These are phyloP conservation scores for Centroberyx gerrardi DNA, from an alignment of 2,797 vertebrate genomes.

Conservation along the genomic window DNA sequence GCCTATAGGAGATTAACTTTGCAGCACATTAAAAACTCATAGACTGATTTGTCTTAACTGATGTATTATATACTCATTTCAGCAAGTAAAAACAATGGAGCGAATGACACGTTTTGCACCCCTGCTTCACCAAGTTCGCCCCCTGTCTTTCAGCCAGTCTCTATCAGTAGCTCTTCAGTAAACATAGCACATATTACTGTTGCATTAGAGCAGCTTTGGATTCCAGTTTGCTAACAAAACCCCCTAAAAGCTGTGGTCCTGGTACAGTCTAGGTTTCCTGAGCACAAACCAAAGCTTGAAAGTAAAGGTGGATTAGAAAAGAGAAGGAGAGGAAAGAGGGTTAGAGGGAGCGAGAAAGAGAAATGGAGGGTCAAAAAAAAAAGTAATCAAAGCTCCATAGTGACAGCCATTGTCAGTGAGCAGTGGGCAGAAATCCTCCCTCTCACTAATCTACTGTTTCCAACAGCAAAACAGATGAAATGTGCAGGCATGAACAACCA, in stretches of 20 bases:
- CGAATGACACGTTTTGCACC: no score
- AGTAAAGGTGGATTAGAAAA: constrained; percentile 13
- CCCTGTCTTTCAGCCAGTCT: no score
- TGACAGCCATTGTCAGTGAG: constrained; percentile 51
- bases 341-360: constrained; percentile 10
- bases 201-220: not conserved
- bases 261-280: not conserved
- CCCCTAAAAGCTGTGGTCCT: constrained; percentile 6
- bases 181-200: constrained; percentile 5
- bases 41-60: no score
- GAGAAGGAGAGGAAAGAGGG: constrained; percentile 13
- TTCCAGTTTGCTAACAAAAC: not conserved
- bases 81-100: no score
- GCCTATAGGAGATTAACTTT: no score
- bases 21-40: no score
- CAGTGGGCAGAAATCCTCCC: constrained; percentile 40
- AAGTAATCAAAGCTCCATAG: constrained; percentile 57
- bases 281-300: constrained; percentile 12
- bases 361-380: constrained; percentile 23
- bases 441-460: constrained; percentile 54
- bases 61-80: no score
- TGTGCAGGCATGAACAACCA: constrained; percentile 59
- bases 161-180: not conserved
- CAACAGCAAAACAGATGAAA: constrained; percentile 63
- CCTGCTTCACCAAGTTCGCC: no score